Percentiles rank a stretch among this genome's conserved stretches.
These are phyloP conservation scores for Kradibia gibbosae DNA, from an alignment of 1,140 invertebrate genomes.

Conservation along the genomic window DNA sequence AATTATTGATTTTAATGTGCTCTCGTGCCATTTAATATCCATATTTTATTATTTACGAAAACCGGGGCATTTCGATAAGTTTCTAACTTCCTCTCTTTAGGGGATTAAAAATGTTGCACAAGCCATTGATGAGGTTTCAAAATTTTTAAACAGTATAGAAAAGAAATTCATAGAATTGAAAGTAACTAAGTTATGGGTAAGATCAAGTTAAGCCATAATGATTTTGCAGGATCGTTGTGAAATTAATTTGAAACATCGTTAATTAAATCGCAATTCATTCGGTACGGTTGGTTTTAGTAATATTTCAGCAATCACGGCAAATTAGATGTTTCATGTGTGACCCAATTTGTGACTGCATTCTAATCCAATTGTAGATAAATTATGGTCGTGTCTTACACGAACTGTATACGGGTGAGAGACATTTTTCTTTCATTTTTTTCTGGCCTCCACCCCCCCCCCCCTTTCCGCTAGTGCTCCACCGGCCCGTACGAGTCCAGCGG, in stretches of 20 bases:
- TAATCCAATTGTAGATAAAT: slow-evolving; percentile 35
- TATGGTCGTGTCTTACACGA: not conserved
- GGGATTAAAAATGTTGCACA: too few relatives aligned
- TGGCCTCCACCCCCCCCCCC: too few relatives aligned
- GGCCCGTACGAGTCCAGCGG: slow-evolving; percentile 26
- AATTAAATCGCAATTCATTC: not conserved
- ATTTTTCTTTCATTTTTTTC: too few relatives aligned
- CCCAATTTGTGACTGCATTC: slow-evolving; percentile 23
- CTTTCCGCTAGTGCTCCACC: too few relatives aligned
- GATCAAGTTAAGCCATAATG: not conserved
- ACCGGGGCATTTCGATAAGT: too few relatives aligned
- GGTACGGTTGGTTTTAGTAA: not conserved
- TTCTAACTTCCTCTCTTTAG: too few relatives aligned
- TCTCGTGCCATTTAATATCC: slow-evolving; percentile 4
- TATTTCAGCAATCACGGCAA: not conserved
- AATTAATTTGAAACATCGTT: not conserved
- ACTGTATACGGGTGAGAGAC: too few relatives aligned
- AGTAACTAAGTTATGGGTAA: not conserved
- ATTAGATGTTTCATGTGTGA: not conserved
- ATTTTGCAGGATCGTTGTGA: not conserved
- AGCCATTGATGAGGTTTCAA: too few relatives aligned
- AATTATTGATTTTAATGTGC: slow-evolving; percentile 47
- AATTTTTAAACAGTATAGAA: too few relatives aligned
- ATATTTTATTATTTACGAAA: not conserved
- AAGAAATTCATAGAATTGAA: too few relatives aligned